Base-by-base conservation (phyloP, 2,888 invertebrate genomes). In the Tineola bisselliella region DNA sequence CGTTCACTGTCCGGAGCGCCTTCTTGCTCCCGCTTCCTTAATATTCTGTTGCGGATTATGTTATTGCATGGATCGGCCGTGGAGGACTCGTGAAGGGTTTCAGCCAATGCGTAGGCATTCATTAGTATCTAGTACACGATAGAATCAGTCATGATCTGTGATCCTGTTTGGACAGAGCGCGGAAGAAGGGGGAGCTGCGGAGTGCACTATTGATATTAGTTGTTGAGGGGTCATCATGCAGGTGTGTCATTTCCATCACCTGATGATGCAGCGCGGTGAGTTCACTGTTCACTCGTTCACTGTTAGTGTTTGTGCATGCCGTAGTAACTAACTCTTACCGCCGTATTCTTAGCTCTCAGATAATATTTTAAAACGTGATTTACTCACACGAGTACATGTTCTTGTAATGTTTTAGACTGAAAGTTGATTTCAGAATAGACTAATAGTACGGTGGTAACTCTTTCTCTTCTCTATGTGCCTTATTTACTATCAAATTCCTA, bases 221-320 rank as follows among this genome's bases (percentile, higher is more conserved):
- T 17, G 25, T 48, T 48, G 13, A 17, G 48, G 13, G 43, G 80
- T 73, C 73, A 87, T 78, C 77, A 88, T 88, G 88, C 88, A 88
- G 80, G 88, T 88, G 80, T 88, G 88, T 82, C 88, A 88, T 86
- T 88, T 88, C 87, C 88, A 88, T 77, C 88, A 88, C 69, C 87
- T 88, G 63, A 71, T 88, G 71, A 78, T 87, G 75, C 88, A 87
- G 77, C 84, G 87, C 77, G 88, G 88, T 88, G 79, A 88, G 88
- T 88, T 76, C 8, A n/a, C n/a, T n/a, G n/a, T n/a, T n/a, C 54
- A 48, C 48, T 48, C 48, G n/a, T 17, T 48, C 17, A 13, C 17
- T 15, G 8, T 48, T 48, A 10, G n/a, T 13, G 2, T 48, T 48
- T 4, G 6, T 25, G 25, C 25, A 25, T 25, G 25, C 6, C 25